Base-by-base conservation (phyloP, 2,888 invertebrate species). In the Callosobruchus maculatus region DNA sequence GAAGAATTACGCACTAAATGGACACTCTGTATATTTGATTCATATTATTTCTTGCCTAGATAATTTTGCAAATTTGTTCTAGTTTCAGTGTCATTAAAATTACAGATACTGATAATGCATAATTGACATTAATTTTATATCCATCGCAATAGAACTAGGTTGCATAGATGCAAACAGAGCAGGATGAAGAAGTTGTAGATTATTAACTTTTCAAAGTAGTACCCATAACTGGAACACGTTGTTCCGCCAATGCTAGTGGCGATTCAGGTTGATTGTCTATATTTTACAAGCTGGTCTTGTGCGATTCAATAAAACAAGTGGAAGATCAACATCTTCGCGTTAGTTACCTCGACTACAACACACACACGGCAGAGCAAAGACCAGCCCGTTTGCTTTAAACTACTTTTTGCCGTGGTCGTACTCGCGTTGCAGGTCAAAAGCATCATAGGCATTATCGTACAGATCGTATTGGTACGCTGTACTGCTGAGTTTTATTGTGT, bases 251-350 rank as follows among this genome's bases (percentile, higher is more conserved):
- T 49, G 49, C 1, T 49, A 49, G 49, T 49, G 49, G 13, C 49
- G 5, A 49, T 26, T 70, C 70, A 26, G 30, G 71, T 71, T 21
- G 31, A 30, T 30, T 71, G 30, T 71, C 71, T 71, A 77, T 75
- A 80, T 78, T 78, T 80, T 77, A 77, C 78, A 78, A 78, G 71
- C 78, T 76, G 75, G 78, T 79, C 79, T 76, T 77, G 78, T 78
- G 74, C 76, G 78, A 79, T 77, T 77, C 77, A 75, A 79, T 78
- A 77, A 78, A 79, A 79, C 78, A 77, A 79, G 77, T 76, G 74
- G 78, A 77, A 78, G 77, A 79, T 78, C 77, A 76, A 78, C 79
- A 78, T 78, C 78, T 78, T 76, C 71, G 74, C 74, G 76, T 76
- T 77, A 75, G 78, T 78, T 77, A 72, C 74, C 74, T 76, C 73